Evolutionary conservation across 2,797 vertebrate genomes (phyloP).

Genomic region (Oceanodroma leucorhoa): DNA sequence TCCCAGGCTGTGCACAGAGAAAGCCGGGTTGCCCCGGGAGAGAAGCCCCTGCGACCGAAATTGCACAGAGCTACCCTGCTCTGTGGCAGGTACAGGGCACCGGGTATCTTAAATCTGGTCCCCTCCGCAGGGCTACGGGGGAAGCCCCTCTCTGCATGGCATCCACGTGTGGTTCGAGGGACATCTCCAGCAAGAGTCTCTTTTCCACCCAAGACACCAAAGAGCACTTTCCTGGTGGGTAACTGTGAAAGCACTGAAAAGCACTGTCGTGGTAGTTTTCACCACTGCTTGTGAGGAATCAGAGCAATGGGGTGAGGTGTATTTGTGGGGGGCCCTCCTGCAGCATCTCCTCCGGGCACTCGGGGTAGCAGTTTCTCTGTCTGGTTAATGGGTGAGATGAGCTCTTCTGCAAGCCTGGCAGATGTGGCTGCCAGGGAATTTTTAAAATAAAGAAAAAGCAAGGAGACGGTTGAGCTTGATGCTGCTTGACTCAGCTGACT

Average conservation of each 20-base stretch:
- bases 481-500: background rate
- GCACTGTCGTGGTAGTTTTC: background rate
- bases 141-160: background rate
- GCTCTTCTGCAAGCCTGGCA: background rate
- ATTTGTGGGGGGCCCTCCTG: background rate
- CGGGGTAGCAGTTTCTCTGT: accelerated
- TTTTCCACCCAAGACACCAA: background rate
- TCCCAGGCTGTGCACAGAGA: background rate
- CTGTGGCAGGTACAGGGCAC: background rate
- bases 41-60: accelerated
- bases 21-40: background rate
- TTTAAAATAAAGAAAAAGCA: background rate
- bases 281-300: background rate
- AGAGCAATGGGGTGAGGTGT: accelerated
- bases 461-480: background rate
- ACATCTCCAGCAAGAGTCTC: background rate
- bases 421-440: background rate
- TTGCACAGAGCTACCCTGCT: background rate
- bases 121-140: background rate
- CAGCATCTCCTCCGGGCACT: background rate
- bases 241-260: background rate
- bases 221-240: background rate
- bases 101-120: background rate
- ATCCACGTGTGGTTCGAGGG: background rate
- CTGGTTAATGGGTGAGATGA: background rate